Percentiles rank a stretch among this genome's conserved stretches.
Evolutionary conservation across 2,113 vertebrate genomes (phyloP).

Genomic region (Phaethon lepturus): DNA sequence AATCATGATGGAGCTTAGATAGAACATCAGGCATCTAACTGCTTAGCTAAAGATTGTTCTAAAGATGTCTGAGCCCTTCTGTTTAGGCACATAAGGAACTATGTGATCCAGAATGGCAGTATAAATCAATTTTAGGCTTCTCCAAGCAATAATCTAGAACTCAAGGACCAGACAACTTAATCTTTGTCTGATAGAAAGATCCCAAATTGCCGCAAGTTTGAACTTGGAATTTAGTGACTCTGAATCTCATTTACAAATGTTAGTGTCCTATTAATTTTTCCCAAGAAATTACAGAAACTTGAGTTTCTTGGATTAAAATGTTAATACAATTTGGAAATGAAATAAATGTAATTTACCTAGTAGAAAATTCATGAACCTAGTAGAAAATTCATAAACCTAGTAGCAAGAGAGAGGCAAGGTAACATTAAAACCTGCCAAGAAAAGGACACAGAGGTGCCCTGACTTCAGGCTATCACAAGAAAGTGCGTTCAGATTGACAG

Average conservation of each 20-base stretch:
- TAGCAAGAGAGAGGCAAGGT: background rate
- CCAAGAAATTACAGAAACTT: background rate
- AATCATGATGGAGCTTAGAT: background rate
- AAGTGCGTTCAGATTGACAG: background rate
- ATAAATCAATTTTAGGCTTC: constrained; percentile 15
- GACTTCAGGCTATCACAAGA: background rate
- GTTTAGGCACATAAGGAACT: background rate
- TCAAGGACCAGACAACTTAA: background rate
- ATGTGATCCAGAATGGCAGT: background rate
- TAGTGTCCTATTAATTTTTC: background rate
- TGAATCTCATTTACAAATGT: background rate
- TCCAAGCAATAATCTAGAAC: background rate
- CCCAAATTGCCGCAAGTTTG: background rate
- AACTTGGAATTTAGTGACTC: background rate
- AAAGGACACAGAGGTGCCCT: background rate
- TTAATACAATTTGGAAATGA: background rate
- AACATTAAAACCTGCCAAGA: background rate
- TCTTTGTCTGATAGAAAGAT: background rate
- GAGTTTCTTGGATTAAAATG: background rate
- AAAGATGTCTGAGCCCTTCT: background rate
- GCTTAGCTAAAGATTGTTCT: background rate
- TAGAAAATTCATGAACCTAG: background rate
- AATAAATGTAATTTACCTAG: background rate
- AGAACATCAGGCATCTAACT: background rate
- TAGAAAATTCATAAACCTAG: background rate